phyloP scores from a whole-genome alignment of 2,888 invertebrate species.

The Phalangium opilio region DNA sequence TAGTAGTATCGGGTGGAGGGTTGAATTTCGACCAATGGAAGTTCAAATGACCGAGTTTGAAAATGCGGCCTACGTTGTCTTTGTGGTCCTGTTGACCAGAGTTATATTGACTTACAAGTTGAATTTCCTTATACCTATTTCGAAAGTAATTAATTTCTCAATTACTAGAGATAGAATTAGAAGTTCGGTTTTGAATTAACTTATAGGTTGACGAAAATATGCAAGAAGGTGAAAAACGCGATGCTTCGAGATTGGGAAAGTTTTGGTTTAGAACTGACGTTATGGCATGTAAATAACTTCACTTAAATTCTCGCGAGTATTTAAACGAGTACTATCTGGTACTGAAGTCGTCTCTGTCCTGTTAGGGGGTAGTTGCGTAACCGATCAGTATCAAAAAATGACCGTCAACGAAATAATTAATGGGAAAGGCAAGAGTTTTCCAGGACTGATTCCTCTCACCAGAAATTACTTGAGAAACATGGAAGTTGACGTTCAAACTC shows the following conservation, averaged over 20 bases:
- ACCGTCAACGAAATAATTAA: constrained; percentile 94
- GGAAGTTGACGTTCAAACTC: constrained; percentile 96
- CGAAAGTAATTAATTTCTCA: constrained; percentile 48
- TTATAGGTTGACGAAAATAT: constrained; percentile 77
- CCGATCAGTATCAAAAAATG: constrained; percentile 42
- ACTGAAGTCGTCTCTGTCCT: no score
- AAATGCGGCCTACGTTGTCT: constrained; percentile 96
- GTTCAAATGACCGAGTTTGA: constrained; percentile 98
- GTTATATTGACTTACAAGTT: constrained; percentile 92
- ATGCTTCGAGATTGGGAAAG: constrained; percentile 63
- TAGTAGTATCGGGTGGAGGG: constrained; percentile 95
- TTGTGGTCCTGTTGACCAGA: constrained; percentile 87
- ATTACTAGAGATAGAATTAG: no score
- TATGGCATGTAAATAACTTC: constrained; percentile 34
- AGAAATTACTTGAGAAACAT: constrained; percentile 84
- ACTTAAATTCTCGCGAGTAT: neutral
- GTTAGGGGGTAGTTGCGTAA: no score
- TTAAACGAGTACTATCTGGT: no score
- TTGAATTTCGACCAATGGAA: constrained; percentile 97
- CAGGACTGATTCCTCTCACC: constrained; percentile 84
- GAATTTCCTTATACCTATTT: constrained; percentile 92
- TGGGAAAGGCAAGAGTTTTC: constrained; percentile 79
- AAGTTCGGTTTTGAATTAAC: neutral
- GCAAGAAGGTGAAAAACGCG: constrained; percentile 79
- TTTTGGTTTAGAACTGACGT: constrained; percentile 89